Conservation (phyloP, 2,113 vertebrate species). For the Prunella himalayana region DNA sequence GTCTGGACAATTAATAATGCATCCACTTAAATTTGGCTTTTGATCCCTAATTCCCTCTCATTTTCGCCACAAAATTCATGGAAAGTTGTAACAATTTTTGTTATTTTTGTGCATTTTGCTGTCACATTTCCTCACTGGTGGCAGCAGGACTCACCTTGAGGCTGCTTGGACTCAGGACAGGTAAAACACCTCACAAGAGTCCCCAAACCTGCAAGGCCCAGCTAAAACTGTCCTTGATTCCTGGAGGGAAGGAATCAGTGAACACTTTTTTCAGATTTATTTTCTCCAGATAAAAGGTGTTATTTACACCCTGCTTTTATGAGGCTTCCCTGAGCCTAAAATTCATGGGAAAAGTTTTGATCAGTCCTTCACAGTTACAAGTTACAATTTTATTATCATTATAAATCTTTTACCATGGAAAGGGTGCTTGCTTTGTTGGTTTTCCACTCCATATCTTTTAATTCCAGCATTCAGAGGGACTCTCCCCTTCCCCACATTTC, state of each 20-base stretch:
- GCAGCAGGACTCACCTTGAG: not conserved
- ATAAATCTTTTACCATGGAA: not conserved
- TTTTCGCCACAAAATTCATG: not conserved
- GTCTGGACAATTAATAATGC: accelerated
- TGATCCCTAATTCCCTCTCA: not conserved
- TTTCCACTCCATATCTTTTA: not conserved
- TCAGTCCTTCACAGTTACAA: not conserved
- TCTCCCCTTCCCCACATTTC: not conserved
- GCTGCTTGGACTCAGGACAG: not conserved
- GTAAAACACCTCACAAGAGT: not conserved
- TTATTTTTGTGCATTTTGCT: not conserved
- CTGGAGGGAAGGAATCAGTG: not conserved
- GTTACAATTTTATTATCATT: not conserved
- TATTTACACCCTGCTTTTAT: not conserved
- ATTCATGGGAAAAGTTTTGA: not conserved
- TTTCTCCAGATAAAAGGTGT: not conserved
- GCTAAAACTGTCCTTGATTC: not conserved
- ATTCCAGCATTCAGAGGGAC: not conserved
- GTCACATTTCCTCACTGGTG: not conserved
- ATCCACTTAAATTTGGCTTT: not conserved
- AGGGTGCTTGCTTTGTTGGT: no score
- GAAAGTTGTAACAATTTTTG: not conserved
- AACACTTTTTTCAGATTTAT: not conserved
- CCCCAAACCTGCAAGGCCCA: not conserved
- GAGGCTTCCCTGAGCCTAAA: not conserved